A percentile compares a stretch with the other conserved stretches of the same genome.
Evolutionary conservation across 23 tunicate species (phyloP).

Genomic region (Trididemnum clinides): DNA sequence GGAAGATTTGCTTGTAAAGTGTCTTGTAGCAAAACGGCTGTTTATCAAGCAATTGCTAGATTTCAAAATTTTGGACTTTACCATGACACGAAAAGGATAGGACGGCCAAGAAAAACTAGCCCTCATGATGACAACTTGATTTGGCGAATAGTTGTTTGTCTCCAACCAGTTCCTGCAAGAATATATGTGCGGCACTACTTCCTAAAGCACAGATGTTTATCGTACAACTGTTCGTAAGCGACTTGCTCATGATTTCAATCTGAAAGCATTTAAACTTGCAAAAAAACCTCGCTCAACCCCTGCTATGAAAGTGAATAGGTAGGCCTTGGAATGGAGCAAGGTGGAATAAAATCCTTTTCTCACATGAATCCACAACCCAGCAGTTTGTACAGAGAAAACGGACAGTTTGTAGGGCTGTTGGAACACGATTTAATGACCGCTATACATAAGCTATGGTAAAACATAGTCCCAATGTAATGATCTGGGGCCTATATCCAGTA

Average conservation of each 20-base stretch:
- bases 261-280: neutral
- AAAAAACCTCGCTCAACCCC: constrained; percentile 5
- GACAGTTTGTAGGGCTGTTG: neutral
- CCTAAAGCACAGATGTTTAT: neutral
- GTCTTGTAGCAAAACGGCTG: too few species aligned
- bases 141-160: neutral
- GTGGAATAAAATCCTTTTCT: constrained; percentile 11
- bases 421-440: neutral
- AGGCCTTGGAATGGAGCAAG: neutral
- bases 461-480: neutral
- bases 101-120: neutral
- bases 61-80: neutral
- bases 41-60: too few species aligned
- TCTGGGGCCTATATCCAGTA: neutral
- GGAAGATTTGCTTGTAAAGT: too few species aligned
- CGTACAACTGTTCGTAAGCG: neutral
- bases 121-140: constrained; percentile 4
- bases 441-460: constrained; percentile 14
- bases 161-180: constrained; percentile 5
- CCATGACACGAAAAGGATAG: neutral
- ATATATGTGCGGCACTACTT: neutral
- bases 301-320: neutral
- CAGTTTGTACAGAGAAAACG: neutral
- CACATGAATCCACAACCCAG: neutral
- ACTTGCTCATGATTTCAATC: constrained; percentile 2